Evolutionary conservation across 2,113 vertebrate genomes (phyloP).

Genomic region (Chrysochloris asiatica): DNA sequence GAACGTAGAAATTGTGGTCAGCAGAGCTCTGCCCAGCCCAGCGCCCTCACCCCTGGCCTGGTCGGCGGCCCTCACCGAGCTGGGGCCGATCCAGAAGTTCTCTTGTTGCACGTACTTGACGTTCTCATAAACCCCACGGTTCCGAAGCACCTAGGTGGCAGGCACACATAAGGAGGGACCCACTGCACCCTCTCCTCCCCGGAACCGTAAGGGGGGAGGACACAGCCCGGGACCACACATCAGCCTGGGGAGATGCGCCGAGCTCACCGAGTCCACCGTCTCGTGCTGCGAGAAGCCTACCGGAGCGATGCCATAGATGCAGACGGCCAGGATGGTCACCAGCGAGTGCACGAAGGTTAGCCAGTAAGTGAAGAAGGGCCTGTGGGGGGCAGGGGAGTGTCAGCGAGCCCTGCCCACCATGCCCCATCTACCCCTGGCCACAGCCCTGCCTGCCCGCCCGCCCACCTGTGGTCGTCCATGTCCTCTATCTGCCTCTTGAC

Average conservation of each 20-base stretch:
- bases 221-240: not conserved
- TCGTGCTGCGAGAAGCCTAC: slow-evolving; percentile 99
- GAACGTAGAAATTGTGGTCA: not conserved
- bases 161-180: not conserved
- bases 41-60: not conserved
- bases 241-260: rapidly evolving
- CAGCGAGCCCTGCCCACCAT: not conserved
- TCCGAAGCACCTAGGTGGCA: slow-evolving; percentile 92
- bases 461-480: slow-evolving; percentile 97
- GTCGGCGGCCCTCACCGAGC: slow-evolving; percentile 87
- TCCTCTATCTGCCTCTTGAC: slow-evolving; percentile 98
- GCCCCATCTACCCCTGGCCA: rapidly evolving
- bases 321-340: slow-evolving; percentile 96
- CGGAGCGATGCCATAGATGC: slow-evolving; percentile 97
- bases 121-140: slow-evolving; percentile 98
- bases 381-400: slow-evolving; percentile 74
- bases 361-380: slow-evolving; percentile 99
- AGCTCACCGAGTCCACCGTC: slow-evolving; percentile 96
- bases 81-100: slow-evolving; percentile 99
- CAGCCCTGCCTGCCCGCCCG: not conserved
- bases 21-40: not conserved
- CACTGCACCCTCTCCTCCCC: not conserved
- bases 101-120: slow-evolving; percentile 99
- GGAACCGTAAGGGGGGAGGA: not conserved
- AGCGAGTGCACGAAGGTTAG: slow-evolving; percentile 98